A percentile compares a stretch with the other conserved stretches of the same genome.
Conservation (phyloP, 2,888 invertebrate genomes). For the Dastarcus helophoroides region DNA sequence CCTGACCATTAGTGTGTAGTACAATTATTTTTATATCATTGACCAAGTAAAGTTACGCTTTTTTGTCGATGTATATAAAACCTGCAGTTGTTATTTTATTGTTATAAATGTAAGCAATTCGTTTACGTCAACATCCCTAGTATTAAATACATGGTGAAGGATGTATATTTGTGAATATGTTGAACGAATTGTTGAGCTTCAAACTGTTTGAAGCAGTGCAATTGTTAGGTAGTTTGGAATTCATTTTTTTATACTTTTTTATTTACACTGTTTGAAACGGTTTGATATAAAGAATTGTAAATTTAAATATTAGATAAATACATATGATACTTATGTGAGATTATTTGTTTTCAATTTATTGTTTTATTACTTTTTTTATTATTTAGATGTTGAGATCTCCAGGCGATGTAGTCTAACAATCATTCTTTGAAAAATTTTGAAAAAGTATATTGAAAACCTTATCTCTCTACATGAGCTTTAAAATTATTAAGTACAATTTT, state of each 20-base stretch:
- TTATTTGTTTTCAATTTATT: slow-evolving; percentile 14
- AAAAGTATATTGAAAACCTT: slow-evolving; percentile 12
- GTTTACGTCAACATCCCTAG: slow-evolving; percentile 32
- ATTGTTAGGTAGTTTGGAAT: slow-evolving; percentile 14
- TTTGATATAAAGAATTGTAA: slow-evolving; percentile 31
- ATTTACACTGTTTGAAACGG: slow-evolving; percentile 28
- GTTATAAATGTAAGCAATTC: slow-evolving; percentile 29
- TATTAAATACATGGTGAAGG: slow-evolving; percentile 35
- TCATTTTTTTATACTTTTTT: slow-evolving; percentile 13
- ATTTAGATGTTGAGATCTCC: slow-evolving; percentile 15
- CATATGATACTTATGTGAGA: slow-evolving; percentile 18
- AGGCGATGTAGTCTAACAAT: slow-evolving; percentile 14
- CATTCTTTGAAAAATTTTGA: slow-evolving; percentile 12
- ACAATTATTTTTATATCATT: slow-evolving; percentile 40
- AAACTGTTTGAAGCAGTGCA: slow-evolving; percentile 26
- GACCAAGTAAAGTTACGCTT: slow-evolving; percentile 39
- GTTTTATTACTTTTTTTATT: slow-evolving; percentile 9
- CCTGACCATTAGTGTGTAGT: slow-evolving; percentile 21
- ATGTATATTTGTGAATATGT: slow-evolving; percentile 39
- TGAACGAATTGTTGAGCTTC: slow-evolving; percentile 25
- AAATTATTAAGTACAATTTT: slow-evolving; percentile 37
- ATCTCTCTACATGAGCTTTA: slow-evolving; percentile 32
- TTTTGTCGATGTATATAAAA: slow-evolving; percentile 39
- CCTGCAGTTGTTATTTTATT: slow-evolving; percentile 37
- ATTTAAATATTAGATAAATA: slow-evolving; percentile 28